These are phyloP conservation scores for Hoplostethus atlanticus DNA, from an alignment of 2,797 vertebrate species.

Conservation along the genomic window DNA sequence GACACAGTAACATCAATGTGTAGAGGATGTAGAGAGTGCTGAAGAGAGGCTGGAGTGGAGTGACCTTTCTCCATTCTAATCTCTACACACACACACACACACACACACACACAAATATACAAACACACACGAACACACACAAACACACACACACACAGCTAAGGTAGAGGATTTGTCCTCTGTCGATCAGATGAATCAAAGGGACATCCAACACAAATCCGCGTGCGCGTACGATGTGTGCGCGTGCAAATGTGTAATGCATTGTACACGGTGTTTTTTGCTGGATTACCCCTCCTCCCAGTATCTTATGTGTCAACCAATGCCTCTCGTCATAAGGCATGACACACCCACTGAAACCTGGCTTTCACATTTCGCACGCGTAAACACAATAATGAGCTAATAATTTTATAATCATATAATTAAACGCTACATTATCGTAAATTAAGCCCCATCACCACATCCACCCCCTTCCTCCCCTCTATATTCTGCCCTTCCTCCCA, in stretches of 20 bases:
- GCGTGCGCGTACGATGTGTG: not conserved
- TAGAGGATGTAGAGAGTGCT: slow-evolving; percentile 55
- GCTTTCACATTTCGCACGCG: slow-evolving; percentile 25
- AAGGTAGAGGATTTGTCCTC: slow-evolving; percentile 47
- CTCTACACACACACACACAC: slow-evolving; percentile 38
- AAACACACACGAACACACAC: slow-evolving; percentile 17
- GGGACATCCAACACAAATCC: slow-evolving; percentile 54
- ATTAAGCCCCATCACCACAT: slow-evolving; percentile 25
- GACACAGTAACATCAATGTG: slow-evolving; percentile 72
- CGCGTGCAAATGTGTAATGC: slow-evolving; percentile 5
- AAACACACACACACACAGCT: not conserved
- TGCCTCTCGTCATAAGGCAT: slow-evolving; percentile 43
- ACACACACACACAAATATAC: slow-evolving; percentile 4
- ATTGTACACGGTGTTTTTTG: slow-evolving; percentile 12
- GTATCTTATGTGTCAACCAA: slow-evolving; percentile 64
- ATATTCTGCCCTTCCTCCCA: slow-evolving; percentile 34
- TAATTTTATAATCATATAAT: slow-evolving; percentile 20
- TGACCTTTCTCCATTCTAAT: slow-evolving; percentile 76
- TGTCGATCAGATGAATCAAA: slow-evolving; percentile 48
- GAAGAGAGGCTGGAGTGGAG: slow-evolving; percentile 54
- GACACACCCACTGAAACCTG: slow-evolving; percentile 72
- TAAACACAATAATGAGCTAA: slow-evolving; percentile 5
- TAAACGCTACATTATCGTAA: slow-evolving; percentile 6
- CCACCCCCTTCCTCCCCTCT: not conserved
- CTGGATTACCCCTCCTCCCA: slow-evolving; percentile 50